Conservation (phyloP, 1,140 invertebrate genomes). For the Eupristina koningsbergeri region DNA sequence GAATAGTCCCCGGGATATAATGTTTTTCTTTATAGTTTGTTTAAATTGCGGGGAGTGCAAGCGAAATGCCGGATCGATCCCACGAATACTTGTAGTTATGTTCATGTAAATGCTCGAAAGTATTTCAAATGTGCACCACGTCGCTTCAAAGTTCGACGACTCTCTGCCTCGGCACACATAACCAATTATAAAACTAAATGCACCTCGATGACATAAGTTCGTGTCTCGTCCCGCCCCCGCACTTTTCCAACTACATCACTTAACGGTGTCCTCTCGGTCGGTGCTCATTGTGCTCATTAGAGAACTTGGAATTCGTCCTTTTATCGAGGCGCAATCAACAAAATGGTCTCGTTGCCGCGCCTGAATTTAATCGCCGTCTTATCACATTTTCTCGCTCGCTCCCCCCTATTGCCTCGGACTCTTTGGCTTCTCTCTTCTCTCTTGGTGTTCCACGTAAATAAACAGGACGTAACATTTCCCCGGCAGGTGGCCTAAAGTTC, state of each 20-base stretch:
- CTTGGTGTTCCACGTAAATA: not conserved
- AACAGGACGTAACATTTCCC: not conserved
- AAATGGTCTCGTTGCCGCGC: not conserved
- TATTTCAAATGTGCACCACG: too few species aligned
- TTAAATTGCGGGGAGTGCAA: not conserved
- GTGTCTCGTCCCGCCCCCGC: not conserved
- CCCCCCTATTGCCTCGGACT: too few species aligned
- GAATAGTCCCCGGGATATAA: too few species aligned
- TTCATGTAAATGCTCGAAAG: not conserved
- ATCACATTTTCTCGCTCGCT: not conserved
- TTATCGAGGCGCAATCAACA: slow-evolving; percentile 11
- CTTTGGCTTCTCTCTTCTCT: not conserved
- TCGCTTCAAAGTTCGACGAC: not conserved
- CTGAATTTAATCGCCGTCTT: slow-evolving; percentile 13
- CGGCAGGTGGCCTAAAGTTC: not conserved
- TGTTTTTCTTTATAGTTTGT: too few species aligned
- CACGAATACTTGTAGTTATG: not conserved
- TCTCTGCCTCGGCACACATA: not conserved
- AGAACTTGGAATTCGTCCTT: not conserved
- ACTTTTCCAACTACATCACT: slow-evolving; percentile 11
- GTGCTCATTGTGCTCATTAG: slow-evolving; percentile 29
- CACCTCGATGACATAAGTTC: not conserved
- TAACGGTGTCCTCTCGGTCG: not conserved
- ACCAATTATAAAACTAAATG: slow-evolving; percentile 13
- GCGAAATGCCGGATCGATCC: not conserved